These are phyloP conservation scores for Dolomedes plantarius DNA, from an alignment of 2,888 invertebrate genomes.

Conservation along the genomic window DNA sequence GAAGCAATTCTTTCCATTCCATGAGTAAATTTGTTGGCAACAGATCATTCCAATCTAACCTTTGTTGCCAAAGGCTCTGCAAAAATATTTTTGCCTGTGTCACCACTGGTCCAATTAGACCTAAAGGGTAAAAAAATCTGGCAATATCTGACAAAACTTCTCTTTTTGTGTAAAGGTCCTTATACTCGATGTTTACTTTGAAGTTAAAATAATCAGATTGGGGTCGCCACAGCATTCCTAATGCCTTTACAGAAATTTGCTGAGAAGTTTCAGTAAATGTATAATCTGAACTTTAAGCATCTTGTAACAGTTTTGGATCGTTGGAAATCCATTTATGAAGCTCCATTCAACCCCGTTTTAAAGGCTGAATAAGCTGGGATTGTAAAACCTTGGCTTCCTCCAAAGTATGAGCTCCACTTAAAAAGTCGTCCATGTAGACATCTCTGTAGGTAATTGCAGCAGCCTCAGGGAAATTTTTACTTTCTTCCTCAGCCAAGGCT, in stretches of 20 bases:
- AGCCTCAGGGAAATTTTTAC: no score
- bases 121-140: not conserved
- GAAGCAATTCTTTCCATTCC: not conserved
- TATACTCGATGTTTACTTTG: no score
- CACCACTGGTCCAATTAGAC: no score
- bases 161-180: no score
- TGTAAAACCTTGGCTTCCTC: no score
- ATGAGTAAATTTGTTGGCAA: not conserved
- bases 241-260: no score
- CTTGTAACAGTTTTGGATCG: not conserved
- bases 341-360: not conserved
- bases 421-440: not conserved
- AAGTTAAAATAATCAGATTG: no score
- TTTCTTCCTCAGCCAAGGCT: not conserved
- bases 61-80: no score
- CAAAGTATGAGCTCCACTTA: not conserved
- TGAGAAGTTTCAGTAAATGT: no score
- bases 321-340: not conserved
- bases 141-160: slow-evolving; percentile 3
- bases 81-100: no score
- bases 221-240: no score
- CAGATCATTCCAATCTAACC: no score
- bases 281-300: not conserved
- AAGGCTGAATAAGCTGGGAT: not conserved
- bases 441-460: not conserved